These are phyloP conservation scores for Leontocebus nigricollis DNA, from an alignment of 2,797 vertebrate species.

Conservation along the genomic window DNA sequence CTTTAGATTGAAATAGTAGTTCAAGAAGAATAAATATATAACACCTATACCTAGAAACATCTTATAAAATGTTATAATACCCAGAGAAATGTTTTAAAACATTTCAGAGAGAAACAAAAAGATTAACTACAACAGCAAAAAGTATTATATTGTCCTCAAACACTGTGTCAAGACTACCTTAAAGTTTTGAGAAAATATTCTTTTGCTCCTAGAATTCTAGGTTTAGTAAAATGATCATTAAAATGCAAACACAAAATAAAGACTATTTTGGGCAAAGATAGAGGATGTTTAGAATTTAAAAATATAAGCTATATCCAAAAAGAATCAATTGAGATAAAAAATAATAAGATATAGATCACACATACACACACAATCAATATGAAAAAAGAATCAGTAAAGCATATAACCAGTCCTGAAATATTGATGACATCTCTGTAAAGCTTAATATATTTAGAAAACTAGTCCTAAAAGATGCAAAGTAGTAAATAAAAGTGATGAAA, in stretches of 20 bases:
- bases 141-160: not conserved
- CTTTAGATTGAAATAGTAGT: not conserved
- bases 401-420: not conserved
- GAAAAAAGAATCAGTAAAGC: not conserved
- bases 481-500: not conserved
- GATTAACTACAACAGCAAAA: not conserved
- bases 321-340: not conserved
- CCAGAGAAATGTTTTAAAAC: not conserved
- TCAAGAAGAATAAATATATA: not conserved
- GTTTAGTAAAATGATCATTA: not conserved
- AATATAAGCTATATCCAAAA: not conserved
- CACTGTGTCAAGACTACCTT: not conserved
- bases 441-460: not conserved
- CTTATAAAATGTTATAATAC: not conserved
- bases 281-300: not conserved
- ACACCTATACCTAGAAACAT: not conserved
- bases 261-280: not conserved
- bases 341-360: not conserved
- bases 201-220: not conserved
- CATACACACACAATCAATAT: not conserved
- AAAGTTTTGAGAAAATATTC: not conserved
- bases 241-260: not conserved
- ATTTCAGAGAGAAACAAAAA: not conserved
- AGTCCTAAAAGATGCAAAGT: not conserved
- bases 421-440: not conserved